Percentiles rank a stretch among this genome's conserved stretches.
Evolutionary conservation across 2,888 invertebrate species (phyloP).

Genomic region (Mesorhabditis belari): DNA sequence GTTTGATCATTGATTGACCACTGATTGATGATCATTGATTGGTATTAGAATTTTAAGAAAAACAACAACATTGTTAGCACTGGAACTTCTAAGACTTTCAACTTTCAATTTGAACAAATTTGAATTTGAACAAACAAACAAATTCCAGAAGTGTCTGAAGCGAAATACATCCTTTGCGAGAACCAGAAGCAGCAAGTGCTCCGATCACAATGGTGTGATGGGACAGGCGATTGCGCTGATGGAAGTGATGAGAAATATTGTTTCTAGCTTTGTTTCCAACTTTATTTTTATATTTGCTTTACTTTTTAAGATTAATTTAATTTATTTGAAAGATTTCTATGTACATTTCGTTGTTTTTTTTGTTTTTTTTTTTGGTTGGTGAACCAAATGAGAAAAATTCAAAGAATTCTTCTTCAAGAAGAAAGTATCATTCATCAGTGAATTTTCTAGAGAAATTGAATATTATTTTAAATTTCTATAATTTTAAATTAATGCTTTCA

Average conservation of each 20-base stretch:
- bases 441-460: too few species aligned
- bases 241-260: conserved; percentile 50
- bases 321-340: too few species aligned
- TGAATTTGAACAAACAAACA: not conserved
- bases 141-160: conserved; percentile 31
- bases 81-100: not conserved
- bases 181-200: conserved; percentile 50
- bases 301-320: not conserved
- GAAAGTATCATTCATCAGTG: too few species aligned
- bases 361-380: too few species aligned
- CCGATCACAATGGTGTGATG: conserved; percentile 49
- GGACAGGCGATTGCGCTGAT: conserved; percentile 43
- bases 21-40: too few species aligned
- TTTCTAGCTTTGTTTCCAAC: conserved; percentile 17
- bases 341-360: too few species aligned
- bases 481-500: too few species aligned
- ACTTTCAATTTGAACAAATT: not conserved
- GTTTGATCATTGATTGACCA: too few species aligned
- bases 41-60: too few species aligned
- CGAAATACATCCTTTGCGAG: conserved; percentile 47
- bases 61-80: not conserved
- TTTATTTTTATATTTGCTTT: not conserved
- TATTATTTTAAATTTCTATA: too few species aligned
- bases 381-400: too few species aligned
- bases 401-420: too few species aligned